Evolutionary conservation across 2,797 vertebrate genomes (phyloP).

Genomic region (Pristis pectinata): DNA sequence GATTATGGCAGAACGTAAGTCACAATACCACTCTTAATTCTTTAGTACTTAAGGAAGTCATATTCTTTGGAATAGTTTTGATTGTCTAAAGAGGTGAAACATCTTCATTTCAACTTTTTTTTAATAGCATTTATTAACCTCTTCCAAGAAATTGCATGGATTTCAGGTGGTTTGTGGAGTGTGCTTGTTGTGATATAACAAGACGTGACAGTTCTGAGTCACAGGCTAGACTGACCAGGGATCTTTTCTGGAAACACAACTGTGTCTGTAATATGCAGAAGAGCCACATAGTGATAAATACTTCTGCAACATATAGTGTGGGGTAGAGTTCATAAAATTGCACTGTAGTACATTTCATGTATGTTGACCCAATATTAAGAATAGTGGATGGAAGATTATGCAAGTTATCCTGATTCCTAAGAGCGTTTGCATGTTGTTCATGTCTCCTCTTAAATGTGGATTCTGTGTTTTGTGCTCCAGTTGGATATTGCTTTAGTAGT

Average conservation of each 20-base stretch:
- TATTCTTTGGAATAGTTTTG: not conserved
- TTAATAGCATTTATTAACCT: not conserved
- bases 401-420: not conserved
- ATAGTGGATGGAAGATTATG: not conserved
- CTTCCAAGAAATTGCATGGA: not conserved
- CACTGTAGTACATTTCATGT: not conserved
- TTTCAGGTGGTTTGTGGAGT: not conserved
- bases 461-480: not conserved
- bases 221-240: not conserved
- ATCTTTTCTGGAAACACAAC: not conserved
- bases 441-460: not conserved
- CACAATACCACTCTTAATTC: not conserved
- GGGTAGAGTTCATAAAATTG: not conserved
- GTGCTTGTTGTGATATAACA: not conserved
- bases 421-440: not conserved
- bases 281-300: no score
- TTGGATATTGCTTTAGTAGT: not conserved
- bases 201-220: not conserved
- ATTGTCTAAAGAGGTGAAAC: not conserved
- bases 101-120: not conserved
- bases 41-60: not conserved
- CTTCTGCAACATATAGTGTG: not conserved
- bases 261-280: not conserved
- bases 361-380: not conserved
- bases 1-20: constrained; percentile 92